A percentile compares a stretch with the other conserved stretches of the same genome.
These are phyloP conservation scores for Sinotaia quadrata DNA, from an alignment of 2,888 invertebrate genomes.

Conservation along the genomic window DNA sequence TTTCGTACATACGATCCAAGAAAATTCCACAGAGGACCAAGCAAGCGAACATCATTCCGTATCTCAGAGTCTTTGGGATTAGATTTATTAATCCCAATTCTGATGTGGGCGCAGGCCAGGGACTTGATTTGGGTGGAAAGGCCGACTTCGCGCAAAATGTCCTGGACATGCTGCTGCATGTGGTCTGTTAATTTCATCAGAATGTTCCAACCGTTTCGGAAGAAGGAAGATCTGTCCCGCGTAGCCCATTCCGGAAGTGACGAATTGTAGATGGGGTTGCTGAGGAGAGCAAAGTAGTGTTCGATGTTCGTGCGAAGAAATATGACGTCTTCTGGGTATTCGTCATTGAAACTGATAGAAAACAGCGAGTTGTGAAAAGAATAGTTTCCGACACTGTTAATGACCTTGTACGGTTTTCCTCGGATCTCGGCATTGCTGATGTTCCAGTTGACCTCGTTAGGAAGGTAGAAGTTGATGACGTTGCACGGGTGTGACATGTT, in stretches of 20 bases:
- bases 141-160: conserved; percentile 14
- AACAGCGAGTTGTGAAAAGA: not conserved
- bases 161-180: conserved; percentile 24
- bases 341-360: conserved; percentile 28
- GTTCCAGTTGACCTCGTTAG: conserved; percentile 35
- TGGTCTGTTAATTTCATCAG: conserved; percentile 32
- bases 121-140: not conserved
- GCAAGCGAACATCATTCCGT: not conserved
- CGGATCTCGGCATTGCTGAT: conserved; percentile 27
- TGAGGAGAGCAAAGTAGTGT: not conserved
- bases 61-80: not conserved
- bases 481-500: conserved; percentile 36
- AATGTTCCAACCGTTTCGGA: conserved; percentile 27
- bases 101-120: conserved; percentile 33
- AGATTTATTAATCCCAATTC: conserved; percentile 10
- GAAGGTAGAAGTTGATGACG: conserved; percentile 36
- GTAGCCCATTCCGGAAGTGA: conserved; percentile 32
- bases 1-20: conserved; percentile 25
- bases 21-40: conserved; percentile 33
- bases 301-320: conserved; percentile 36
- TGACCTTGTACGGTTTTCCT: conserved; percentile 16
- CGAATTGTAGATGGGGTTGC: conserved; percentile 13
- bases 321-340: conserved; percentile 36
- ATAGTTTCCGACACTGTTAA: conserved; percentile 8
- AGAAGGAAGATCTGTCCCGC: conserved; percentile 3